Evolutionary conservation across 2,888 invertebrate genomes (phyloP), one percentile per base, ranked within the genome.

Genomic region (Apotomis betuletana): DNA sequence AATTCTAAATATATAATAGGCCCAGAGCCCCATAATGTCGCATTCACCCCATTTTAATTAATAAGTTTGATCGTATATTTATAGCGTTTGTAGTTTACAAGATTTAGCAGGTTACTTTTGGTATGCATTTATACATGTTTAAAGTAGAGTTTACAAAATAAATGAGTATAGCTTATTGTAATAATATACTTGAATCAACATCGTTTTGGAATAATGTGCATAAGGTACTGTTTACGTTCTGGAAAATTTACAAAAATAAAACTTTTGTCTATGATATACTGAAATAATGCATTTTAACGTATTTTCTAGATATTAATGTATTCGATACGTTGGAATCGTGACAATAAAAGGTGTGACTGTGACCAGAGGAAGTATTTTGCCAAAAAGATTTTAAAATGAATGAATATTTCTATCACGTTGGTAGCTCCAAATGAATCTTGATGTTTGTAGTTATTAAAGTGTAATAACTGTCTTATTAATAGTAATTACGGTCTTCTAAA

Each of bases 281-380:
- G 5, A 27, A 60, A 38, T 49, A 44, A 54, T 61, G 70, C 27
- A 62, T 71, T 62, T 55, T 55, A 65, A 67, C 55, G 60, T 70
- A 61, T 70, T 70, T 46, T 41, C 13, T 70, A 70, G 70, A 55
- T 55, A 10, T 49, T 71, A 71, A 55, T 71, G 46, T 41, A 49
- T 57, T 44, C 41, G 49, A 57, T 65, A 67, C 36, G 71, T 71
- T 58, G 71, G 44, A 70, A 83, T 79, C 75, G 78, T 76, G 83
- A 84, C 83, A 84, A 85, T 84, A 84, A 81, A 77, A 36, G 72
- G 75, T 76, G 76, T 76, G 78, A 79, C 81, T 81, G 79, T 79
- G 71, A 65, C 67, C 64, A 73, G 74, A 70, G 76, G 70, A 75
- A 63, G 67, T 78, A 76, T 78, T 77, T 83, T 77, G 80, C 78